A percentile compares a stretch with the other conserved stretches of the same genome.
Conservation (phyloP, 1,140 invertebrate genomes). For the Halesus radiatus region DNA sequence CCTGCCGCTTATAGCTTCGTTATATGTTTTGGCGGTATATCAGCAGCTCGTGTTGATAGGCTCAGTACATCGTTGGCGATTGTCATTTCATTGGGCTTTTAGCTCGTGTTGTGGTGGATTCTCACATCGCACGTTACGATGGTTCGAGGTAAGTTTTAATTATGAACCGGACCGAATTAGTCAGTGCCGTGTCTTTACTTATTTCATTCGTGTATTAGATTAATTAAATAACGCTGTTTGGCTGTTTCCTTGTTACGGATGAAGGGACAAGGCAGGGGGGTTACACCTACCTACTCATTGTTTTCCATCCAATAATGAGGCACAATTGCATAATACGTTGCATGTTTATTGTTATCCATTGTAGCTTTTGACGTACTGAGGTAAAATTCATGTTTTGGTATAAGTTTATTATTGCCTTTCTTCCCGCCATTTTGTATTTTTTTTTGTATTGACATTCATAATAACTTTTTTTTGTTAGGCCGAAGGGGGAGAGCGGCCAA, state of each 20-base stretch:
- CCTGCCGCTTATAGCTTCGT: slow-evolving; percentile 5
- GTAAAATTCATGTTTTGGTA: background rate
- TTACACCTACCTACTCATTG: slow-evolving; percentile 47
- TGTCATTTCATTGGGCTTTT: slow-evolving; percentile 30
- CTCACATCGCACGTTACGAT: slow-evolving; percentile 14
- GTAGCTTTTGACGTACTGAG: slow-evolving; percentile 8
- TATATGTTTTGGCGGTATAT: slow-evolving; percentile 39
- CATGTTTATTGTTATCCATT: slow-evolving; percentile 37
- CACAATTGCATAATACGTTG: slow-evolving; percentile 44
- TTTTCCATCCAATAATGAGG: slow-evolving; percentile 40
- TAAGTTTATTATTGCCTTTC: background rate
- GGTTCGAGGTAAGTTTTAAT: slow-evolving; percentile 43
- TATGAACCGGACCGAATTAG: background rate
- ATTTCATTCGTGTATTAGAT: background rate
- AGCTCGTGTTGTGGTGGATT: background rate
- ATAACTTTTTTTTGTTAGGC: slow-evolving; percentile 33
- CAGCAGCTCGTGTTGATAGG: background rate
- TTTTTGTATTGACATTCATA: slow-evolving; percentile 10
- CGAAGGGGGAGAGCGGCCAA: slow-evolving; percentile 44
- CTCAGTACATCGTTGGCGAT: slow-evolving; percentile 31
- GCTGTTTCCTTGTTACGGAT: slow-evolving; percentile 30
- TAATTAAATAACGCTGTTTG: slow-evolving; percentile 18
- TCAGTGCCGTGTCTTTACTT: background rate
- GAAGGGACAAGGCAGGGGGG: slow-evolving; percentile 4
- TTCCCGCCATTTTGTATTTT: slow-evolving; percentile 22